Conservation (phyloP, 30 jellyfish, hydroid and myxozoan genomes). For the Hydractinia echinata region DNA sequence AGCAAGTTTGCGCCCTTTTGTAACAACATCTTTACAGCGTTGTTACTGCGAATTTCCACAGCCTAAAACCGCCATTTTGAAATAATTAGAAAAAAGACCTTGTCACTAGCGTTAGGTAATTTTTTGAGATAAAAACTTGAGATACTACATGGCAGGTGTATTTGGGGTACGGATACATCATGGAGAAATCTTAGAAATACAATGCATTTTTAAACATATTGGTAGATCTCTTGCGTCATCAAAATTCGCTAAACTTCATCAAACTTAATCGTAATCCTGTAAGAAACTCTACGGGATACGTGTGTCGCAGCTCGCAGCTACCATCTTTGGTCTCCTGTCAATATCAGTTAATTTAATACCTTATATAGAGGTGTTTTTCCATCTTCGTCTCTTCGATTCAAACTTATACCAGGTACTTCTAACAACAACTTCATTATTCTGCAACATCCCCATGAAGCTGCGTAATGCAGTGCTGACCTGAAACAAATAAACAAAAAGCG, state of each 20-base stretch:
- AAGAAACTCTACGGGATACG: too few species aligned
- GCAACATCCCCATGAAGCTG: slow-evolving; percentile 25
- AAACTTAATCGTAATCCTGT: too few species aligned
- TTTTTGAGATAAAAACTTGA: too few species aligned
- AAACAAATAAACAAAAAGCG: not conserved
- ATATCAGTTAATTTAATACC: not conserved
- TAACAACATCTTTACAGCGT: not conserved
- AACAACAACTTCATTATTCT: slow-evolving; percentile 9
- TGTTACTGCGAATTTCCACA: not conserved
- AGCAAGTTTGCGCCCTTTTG: not conserved
- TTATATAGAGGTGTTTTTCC: slow-evolving; percentile 20
- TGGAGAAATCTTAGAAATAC: too few species aligned
- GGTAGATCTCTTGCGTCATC: too few species aligned
- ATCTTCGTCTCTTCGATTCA: slow-evolving; percentile 7
- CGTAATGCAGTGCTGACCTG: slow-evolving; percentile 14
- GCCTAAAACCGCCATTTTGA: not conserved
- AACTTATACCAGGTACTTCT: slow-evolving; percentile 18
- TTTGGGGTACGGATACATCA: too few species aligned
- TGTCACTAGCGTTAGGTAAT: too few species aligned
- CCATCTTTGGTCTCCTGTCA: not conserved
- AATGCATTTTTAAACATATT: too few species aligned
- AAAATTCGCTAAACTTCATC: too few species aligned
- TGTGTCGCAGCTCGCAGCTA: not conserved
- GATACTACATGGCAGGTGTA: too few species aligned
- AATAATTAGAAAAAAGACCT: too few species aligned